Evolutionary conservation across 2,888 invertebrate genomes (phyloP), one percentile per base, ranked within the genome.

Genomic region (Rhamphomyia laevipes): DNA sequence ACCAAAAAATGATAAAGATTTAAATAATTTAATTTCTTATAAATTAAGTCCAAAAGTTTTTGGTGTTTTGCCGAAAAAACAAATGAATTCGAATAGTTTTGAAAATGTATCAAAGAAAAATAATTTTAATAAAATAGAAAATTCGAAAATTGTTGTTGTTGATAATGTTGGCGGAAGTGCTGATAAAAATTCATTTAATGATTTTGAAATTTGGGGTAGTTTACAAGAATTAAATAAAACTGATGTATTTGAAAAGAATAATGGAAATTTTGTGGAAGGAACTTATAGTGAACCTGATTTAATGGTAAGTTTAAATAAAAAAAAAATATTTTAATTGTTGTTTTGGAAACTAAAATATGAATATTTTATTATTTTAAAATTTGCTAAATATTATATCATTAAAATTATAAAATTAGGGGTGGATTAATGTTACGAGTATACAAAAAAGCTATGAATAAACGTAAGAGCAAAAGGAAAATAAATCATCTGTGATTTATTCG

Each of bases 271-370:
- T 38, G 52, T 73, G 45, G 72, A 75, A 42, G 74, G 73, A 27
- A 74, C 81, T 1, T 77, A 78, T 57, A 83, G 82, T 66, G 82
- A 82, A 65, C 82, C 82, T 0, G 81, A 82, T 64, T 71, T 82
- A 15, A 64, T 80, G 59, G 75, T 72, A 43, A 68, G 67, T 67
- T 4, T 11, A 18, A n/a, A n/a, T n/a, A n/a, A n/a, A n/a, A n/a
- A n/a, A n/a, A n/a, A n/a, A n/a, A n/a, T n/a, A n/a, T n/a, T n/a
- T n/a, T n/a, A n/a, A n/a, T n/a, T n/a, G n/a, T n/a, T n/a, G n/a
- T n/a, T n/a, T n/a, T n/a, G n/a, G n/a, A n/a, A n/a, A n/a, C n/a
- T n/a, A n/a, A n/a, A n/a, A n/a, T n/a, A n/a, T n/a, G n/a, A n/a
- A n/a, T n/a, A n/a, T n/a, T n/a, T n/a, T n/a, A n/a, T n/a, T n/a